Evolutionary conservation across 2,797 vertebrate genomes (phyloP).

Genomic region (Sebastes taczanowskii): DNA sequence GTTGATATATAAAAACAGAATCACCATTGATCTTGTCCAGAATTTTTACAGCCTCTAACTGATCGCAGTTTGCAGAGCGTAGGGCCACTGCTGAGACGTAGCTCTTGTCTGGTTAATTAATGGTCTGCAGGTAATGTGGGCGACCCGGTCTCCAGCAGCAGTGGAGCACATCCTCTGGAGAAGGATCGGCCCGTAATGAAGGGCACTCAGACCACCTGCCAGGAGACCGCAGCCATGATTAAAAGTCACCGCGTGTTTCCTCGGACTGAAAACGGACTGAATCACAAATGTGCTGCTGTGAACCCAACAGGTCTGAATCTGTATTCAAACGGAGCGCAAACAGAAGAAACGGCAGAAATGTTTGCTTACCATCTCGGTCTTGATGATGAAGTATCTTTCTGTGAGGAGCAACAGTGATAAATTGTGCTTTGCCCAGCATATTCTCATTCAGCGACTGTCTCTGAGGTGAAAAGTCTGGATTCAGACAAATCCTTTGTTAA

Average conservation of each 20-base stretch:
- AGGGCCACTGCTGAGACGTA: constrained; percentile 45
- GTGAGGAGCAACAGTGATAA: constrained; percentile 20
- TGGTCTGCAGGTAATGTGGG: constrained; percentile 69
- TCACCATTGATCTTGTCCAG: constrained; percentile 59
- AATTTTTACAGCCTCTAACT: constrained; percentile 53
- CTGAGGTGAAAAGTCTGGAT: constrained; percentile 61
- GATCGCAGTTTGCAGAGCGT: constrained; percentile 55
- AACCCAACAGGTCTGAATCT: neutral
- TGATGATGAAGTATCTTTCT: constrained; percentile 39
- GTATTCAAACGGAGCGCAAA: constrained; percentile 4
- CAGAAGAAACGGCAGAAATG: constrained; percentile 7
- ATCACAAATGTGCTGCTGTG: constrained; percentile 32
- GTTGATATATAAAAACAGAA: constrained; percentile 53
- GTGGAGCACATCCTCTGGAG: constrained; percentile 59
- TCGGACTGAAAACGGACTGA: constrained; percentile 30
- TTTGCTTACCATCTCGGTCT: constrained; percentile 31
- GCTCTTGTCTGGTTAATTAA: constrained; percentile 73
- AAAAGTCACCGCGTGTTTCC: constrained; percentile 61
- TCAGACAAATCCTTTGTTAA: constrained; percentile 70
- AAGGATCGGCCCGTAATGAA: constrained; percentile 66
- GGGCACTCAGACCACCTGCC: constrained; percentile 71
- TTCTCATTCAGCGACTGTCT: constrained; percentile 47
- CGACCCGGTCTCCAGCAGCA: constrained; percentile 39
- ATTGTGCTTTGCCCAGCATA: constrained; percentile 21
- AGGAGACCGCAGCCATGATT: constrained; percentile 59